These are phyloP conservation scores for Megatriorchis doriae DNA, from an alignment of 2,113 vertebrate species.

Conservation along the genomic window DNA sequence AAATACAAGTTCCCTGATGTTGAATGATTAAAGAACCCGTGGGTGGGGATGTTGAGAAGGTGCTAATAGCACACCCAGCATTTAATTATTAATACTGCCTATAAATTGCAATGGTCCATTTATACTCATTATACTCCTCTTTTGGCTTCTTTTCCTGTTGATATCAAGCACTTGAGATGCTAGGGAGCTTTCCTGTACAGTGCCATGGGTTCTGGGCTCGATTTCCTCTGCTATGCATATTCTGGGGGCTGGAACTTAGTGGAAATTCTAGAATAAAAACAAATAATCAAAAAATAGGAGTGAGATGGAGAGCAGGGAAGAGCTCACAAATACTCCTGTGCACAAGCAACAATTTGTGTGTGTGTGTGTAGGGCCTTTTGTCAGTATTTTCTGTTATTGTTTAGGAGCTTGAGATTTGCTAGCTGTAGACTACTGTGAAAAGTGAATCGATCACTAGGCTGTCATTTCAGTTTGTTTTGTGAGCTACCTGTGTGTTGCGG, in stretches of 20 bases:
- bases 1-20: neutral
- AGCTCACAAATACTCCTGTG: neutral
- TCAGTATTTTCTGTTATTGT: neutral
- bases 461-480: neutral
- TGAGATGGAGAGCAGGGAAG: neutral
- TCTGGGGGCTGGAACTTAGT: neutral
- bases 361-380: neutral
- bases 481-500: neutral
- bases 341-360: neutral
- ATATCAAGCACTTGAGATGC: neutral
- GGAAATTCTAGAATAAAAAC: neutral
- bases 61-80: neutral
- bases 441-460: neutral
- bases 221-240: neutral
- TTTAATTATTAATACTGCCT: conserved; percentile 25
- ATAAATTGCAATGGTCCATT: neutral
- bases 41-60: neutral
- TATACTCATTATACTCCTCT: neutral
- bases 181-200: neutral
- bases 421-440: neutral
- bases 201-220: neutral
- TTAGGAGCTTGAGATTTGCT: neutral
- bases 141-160: neutral
- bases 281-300: neutral
- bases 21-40: neutral